Percentiles rank a stretch among this genome's conserved stretches.
Conservation (phyloP, 2,113 vertebrate species). For the Trachemys scripta region DNA sequence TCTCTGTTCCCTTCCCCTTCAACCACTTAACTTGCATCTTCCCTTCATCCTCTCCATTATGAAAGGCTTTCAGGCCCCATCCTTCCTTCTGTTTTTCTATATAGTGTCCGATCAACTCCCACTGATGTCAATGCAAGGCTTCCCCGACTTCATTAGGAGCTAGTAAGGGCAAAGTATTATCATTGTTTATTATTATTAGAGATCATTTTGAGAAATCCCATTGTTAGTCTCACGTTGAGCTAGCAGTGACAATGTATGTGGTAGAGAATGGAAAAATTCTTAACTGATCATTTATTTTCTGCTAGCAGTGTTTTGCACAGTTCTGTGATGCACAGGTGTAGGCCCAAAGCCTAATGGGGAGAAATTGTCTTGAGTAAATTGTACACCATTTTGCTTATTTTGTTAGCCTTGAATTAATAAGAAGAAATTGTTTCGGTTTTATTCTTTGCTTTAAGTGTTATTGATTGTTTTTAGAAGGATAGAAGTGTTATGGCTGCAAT, state of each 20-base stretch:
- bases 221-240: neutral
- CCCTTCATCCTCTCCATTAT: neutral
- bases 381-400: too few species aligned
- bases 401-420: too few species aligned
- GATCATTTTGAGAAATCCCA: neutral
- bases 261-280: neutral
- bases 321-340: too few species aligned
- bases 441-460: too few species aligned
- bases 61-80: neutral
- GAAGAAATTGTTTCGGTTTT: too few species aligned
- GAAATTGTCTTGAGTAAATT: too few species aligned
- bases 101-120: rapidly evolving
- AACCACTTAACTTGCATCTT: neutral
- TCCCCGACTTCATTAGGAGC: neutral
- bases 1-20: neutral
- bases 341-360: too few species aligned
- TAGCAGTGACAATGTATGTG: neutral
- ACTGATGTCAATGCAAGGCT: neutral
- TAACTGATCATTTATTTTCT: neutral
- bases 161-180: neutral
- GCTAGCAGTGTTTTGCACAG: neutral
- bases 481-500: too few species aligned
- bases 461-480: too few species aligned
- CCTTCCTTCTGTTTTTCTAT: neutral
- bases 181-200: neutral